Percentiles rank a stretch among this genome's conserved stretches.
Conservation (phyloP, 2,797 vertebrate species). For the Brachyalestes nurse region DNA sequence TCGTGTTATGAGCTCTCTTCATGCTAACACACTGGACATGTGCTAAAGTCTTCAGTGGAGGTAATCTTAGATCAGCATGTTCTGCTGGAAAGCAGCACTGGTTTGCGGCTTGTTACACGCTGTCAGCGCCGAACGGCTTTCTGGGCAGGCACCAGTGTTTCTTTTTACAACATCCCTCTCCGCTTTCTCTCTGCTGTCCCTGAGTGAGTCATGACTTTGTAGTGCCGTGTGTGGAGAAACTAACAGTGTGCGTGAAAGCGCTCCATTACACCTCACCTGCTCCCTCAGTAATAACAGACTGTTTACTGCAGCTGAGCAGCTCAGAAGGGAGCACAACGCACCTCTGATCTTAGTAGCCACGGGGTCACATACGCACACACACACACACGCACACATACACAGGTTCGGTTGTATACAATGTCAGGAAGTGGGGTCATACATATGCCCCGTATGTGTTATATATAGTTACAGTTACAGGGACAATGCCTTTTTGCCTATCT, state of each 20-base stretch:
- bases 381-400: conserved; percentile 12
- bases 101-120: conserved; percentile 60
- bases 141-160: conserved; percentile 48
- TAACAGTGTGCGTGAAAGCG: conserved; percentile 35
- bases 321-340: conserved; percentile 44
- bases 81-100: conserved; percentile 50
- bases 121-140: conserved; percentile 54
- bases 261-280: conserved; percentile 58
- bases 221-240: conserved; percentile 30
- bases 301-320: conserved; percentile 55
- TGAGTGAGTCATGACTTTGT: conserved; percentile 52
- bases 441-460: neutral
- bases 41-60: conserved; percentile 58
- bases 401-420: neutral
- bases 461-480: too few species aligned
- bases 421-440: neutral
- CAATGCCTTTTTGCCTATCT: too few species aligned
- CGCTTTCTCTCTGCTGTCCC: conserved; percentile 45
- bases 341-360: conserved; percentile 47
- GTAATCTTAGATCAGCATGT: conserved; percentile 58
- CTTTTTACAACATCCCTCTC: conserved; percentile 54
- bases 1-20: conserved; percentile 8
- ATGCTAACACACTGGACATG: conserved; percentile 49
- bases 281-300: conserved; percentile 52
- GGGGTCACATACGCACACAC: conserved; percentile 36